A percentile compares a stretch with the other conserved stretches of the same genome.
phyloP scores from a whole-genome alignment of 2,888 invertebrate genomes.

The Oligia strigilis region DNA sequence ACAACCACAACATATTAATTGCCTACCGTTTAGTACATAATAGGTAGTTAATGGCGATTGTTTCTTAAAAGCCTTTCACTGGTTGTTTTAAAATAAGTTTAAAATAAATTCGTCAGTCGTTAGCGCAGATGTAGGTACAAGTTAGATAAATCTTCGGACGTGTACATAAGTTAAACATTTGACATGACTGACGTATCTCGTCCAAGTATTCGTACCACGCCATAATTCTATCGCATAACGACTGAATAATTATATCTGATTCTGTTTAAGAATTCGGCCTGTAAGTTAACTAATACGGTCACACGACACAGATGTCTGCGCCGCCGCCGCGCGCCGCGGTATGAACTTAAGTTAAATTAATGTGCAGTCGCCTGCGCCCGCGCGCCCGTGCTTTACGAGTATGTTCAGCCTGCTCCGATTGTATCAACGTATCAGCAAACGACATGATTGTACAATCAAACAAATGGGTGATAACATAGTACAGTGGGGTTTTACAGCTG shows the following conservation, averaged over 20 bases:
- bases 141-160: conserved; percentile 37
- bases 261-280: conserved; percentile 67
- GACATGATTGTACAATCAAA: conserved; percentile 44
- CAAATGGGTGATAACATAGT: conserved; percentile 14
- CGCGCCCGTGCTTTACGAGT: conserved; percentile 30
- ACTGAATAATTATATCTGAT: conserved; percentile 68
- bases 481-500: conserved; percentile 5
- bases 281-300: conserved; percentile 66
- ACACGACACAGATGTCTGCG: conserved; percentile 62
- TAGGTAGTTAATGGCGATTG: conserved; percentile 40
- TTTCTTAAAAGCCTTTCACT: conserved; percentile 57
- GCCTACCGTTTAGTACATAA: conserved; percentile 48
- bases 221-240: conserved; percentile 64
- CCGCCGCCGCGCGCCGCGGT: conserved; percentile 10
- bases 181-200: conserved; percentile 60
- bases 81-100: conserved; percentile 29
- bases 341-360: conserved; percentile 56
- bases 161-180: conserved; percentile 37
- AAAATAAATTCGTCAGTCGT: conserved; percentile 23
- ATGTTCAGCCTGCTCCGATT: conserved; percentile 50
- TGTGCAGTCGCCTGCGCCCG: conserved; percentile 46
- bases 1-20: conserved; percentile 61
- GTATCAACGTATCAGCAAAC: conserved; percentile 56
- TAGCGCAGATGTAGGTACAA: conserved; percentile 24
- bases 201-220: conserved; percentile 64